phyloP scores from a whole-genome alignment of 1,140 invertebrate species.

The Amphibalanus amphitrite region DNA sequence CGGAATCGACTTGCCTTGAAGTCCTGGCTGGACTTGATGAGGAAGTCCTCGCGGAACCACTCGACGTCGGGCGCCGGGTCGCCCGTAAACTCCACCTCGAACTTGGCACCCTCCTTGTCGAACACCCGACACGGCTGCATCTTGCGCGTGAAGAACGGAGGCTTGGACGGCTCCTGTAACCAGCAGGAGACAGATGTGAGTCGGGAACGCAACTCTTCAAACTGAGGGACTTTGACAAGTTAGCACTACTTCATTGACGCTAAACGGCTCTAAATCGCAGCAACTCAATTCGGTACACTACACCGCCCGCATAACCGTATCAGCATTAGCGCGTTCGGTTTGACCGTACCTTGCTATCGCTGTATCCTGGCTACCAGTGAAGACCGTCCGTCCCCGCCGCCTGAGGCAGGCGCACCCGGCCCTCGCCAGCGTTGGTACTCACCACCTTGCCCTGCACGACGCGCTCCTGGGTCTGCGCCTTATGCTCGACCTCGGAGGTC shows the following conservation, averaged over 20 bases:
- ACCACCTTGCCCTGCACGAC: conserved; percentile 59
- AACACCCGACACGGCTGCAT: conserved; percentile 87
- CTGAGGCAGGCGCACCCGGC: too few relatives aligned
- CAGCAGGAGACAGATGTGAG: too few relatives aligned
- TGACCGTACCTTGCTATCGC: too few relatives aligned
- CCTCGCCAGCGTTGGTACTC: conserved; percentile 4
- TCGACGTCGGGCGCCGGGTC: conserved; percentile 75
- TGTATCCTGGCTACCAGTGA: too few relatives aligned
- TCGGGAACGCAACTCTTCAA: too few relatives aligned
- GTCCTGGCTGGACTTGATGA: conserved; percentile 72
- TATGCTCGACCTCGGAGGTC: conserved; percentile 80
- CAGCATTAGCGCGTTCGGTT: too few relatives aligned
- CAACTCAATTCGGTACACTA: too few relatives aligned
- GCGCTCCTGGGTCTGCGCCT: conserved; percentile 65
- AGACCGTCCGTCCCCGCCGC: too few relatives aligned
- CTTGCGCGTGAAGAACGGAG: conserved; percentile 87
- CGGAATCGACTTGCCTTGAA: conserved; percentile 30
- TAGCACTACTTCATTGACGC: too few relatives aligned
- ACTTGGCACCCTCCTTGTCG: conserved; percentile 82
- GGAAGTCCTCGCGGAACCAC: conserved; percentile 88
- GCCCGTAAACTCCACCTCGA: conserved; percentile 89
- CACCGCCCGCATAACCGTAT: too few relatives aligned
- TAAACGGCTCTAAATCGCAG: too few relatives aligned
- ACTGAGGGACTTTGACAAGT: too few relatives aligned
- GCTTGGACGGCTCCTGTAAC: conserved; percentile 46